Evolutionary conservation across 2,888 invertebrate genomes (phyloP), one percentile per base, ranked within the genome.

Genomic region (Chaetoderma sp.): DNA sequence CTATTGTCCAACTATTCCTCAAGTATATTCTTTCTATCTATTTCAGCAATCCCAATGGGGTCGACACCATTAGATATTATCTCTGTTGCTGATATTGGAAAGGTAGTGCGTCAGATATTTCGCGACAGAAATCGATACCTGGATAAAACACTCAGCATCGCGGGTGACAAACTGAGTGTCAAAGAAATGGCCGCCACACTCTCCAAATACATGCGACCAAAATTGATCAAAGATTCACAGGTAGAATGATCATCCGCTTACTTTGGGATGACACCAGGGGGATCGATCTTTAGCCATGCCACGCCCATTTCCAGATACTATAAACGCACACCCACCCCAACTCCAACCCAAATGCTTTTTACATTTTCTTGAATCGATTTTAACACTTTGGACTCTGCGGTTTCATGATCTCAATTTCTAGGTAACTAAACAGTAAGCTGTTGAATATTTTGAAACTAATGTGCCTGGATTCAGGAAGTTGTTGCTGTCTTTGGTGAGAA

Each of bases 31-130:
- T 16, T 49, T 49, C 5, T 50, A 32, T 52, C 2, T 52, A 16
- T 18, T 36, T n/a, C 72, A 82, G 83, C 69, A 13, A 75, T 83
- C 25, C 84, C 84, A 1, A 82, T 81, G 74, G 83, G 84, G 4
- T 58, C 63, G 2, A 74, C 72, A 1, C 73, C 81, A 0, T 63
- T 83, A 33, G 78, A 82, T 65, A 71, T 81, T 61, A 77, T 84
- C 49, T 72, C 75, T 59, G 74, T 76, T 10, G 78, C 80, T 5
- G 83, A 84, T 64, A 69, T 83, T 3, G 83, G 82, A 1, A 73
- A 77, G n/a, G 73, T 79, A 5, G 79, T 82, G 0, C 42, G 69
- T 6, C 59, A 62, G 8, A 73, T 81, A 10, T 73, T 81, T 45
- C 55, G 69, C 18, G 68, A 79, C 57, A 50, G 65, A 28, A 52